Base-by-base conservation (phyloP, 1,140 invertebrate species). In the Paralvinella palmiformis region DNA sequence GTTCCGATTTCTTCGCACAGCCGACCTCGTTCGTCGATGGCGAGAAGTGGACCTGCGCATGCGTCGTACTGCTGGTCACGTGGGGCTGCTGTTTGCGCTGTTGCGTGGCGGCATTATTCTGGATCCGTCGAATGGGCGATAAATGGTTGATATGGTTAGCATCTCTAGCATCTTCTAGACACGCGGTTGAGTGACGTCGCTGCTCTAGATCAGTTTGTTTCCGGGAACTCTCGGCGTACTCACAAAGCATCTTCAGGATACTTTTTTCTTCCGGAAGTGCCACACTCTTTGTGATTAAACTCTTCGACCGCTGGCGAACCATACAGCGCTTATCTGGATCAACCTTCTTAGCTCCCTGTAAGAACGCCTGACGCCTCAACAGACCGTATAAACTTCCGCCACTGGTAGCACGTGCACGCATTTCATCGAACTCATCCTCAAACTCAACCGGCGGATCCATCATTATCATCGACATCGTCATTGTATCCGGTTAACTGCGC, bases 341-440 rank as follows among this genome's bases (percentile, higher is more conserved):
- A 10, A 13, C 37, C 3, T 27, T 27, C 29, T 33, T 63, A 10
- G 50, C 50, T 7, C 50, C 62, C 33, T 59, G 37, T n/a, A 35
- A 31, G n/a, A 66, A 24, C 22, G 36, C 64, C 45, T 59, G 59
- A 1, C 58, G 41, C 27, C 59, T 29, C 7, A 66, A 48, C 29
- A 66, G 45, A 1, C 64, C 64, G 37, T 66, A 66, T 20, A 66
- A 36, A 24, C 59, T 66, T 22, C 64, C 64, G 0, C 64, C 64
- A 37, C 64, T 66, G 31, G 41, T 55, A n/a, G 64, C 64, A 15
- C 64, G 45, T 24, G 59, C 64, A 6, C 64, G 45, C 15, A 31
- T 56, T 37, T 66, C 64, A n/a, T 66, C 64, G 37, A 66, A 66
- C 31, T 66, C 64, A 37, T 66, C 64, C 50, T 45, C 24, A 20